Base-by-base conservation (phyloP, 2,888 invertebrate genomes). In the Auanema sp. region DNA sequence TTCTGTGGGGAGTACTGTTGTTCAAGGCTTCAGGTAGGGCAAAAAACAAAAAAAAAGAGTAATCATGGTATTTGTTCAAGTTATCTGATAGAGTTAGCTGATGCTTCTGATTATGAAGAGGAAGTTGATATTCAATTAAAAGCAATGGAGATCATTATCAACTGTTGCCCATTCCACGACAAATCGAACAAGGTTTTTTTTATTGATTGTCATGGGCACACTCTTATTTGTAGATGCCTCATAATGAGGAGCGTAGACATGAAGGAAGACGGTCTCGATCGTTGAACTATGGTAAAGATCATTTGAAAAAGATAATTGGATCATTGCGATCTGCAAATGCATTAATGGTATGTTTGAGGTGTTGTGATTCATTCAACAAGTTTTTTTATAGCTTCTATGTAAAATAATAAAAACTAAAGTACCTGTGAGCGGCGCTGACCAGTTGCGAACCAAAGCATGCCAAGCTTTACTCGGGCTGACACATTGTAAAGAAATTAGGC, bases 361-460 rank as follows among this genome's bases (percentile, higher is more conserved):
- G 47, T 8, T 18, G 11, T 18, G 2, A 3, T 21, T 33, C 23
- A 52, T n/a, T 11, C 33, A 8, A 5, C 33, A n/a, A n/a, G n/a
- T n/a, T 62, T 50, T 25, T 43, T 69, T 60, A 51, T 83, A 90
- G 91, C 89, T 92, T 54, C 86, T 96, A 49, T 86, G 94, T 14
- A 91, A 92, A 59, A 87, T 95, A 67, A 90, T 97, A 89, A 90
- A 91, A 86, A 89, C 91, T 14, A 94, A 94, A 86, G 90, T 91
- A 0, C 97, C 97, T 0, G 92, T 96, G 61, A 95, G 95, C 1
- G 96, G 97, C 87, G 97, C 97, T 16, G 97, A 98, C 85, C 90
- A 91, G 44, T 90, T 98, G 76, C 89, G 97, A 56, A 92, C 93
- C 3, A 87, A 96, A 79, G 95, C 97, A 0, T 96, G 96, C 84